These are phyloP conservation scores for Puntigrus tetrazona DNA, from an alignment of 2,113 vertebrate genomes.

Conservation along the genomic window DNA sequence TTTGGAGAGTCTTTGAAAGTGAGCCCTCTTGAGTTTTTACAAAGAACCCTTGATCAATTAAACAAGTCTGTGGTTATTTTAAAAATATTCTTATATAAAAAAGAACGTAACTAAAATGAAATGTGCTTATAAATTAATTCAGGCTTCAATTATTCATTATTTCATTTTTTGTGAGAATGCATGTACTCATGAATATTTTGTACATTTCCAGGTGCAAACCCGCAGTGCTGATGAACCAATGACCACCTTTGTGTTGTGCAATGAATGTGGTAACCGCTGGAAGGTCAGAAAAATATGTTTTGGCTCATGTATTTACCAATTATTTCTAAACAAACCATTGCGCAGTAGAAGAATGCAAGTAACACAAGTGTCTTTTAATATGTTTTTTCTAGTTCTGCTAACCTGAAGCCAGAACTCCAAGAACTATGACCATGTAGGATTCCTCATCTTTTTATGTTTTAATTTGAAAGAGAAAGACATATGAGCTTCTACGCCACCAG, in stretches of 20 bases:
- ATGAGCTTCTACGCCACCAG: constrained; percentile 9
- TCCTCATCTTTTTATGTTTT: constrained; percentile 6
- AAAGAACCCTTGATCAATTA: not conserved
- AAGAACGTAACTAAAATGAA: not conserved
- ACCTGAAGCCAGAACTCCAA: constrained; percentile 48
- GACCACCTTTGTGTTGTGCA: constrained; percentile 97
- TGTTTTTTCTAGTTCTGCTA: constrained; percentile 77
- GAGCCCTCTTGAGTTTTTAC: not conserved
- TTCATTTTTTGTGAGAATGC: not conserved
- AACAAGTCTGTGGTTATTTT: not conserved
- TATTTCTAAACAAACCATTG: constrained; percentile 21
- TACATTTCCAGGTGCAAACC: constrained; percentile 84
- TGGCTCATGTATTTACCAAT: not conserved
- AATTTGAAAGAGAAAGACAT: constrained; percentile 29
- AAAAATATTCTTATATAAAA: not conserved
- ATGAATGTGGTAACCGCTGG: constrained; percentile 98
- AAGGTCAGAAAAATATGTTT: constrained; percentile 79
- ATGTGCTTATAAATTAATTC: not conserved
- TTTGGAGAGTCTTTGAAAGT: not conserved
- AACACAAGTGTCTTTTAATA: not conserved
- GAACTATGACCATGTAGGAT: constrained; percentile 10
- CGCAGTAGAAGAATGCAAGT: not conserved
- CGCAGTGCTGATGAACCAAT: constrained; percentile 97
- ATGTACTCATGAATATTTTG: not conserved
- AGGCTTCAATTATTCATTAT: not conserved